Conservation (phyloP, 1,140 invertebrate species). For the Apis laboriosa region DNA sequence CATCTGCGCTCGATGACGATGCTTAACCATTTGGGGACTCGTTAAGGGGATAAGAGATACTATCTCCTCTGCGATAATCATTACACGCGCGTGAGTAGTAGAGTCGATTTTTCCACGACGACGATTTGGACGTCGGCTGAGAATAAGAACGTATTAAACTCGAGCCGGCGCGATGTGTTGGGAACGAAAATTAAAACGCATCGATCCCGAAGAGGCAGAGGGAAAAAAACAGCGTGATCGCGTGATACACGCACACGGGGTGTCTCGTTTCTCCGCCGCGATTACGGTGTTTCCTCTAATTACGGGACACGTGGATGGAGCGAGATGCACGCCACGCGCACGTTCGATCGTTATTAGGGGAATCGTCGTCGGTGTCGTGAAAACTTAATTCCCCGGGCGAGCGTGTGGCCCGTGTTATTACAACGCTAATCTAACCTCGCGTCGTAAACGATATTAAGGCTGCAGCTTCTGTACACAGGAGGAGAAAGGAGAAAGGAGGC, state of each 20-base stretch:
- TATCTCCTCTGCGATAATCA: no score
- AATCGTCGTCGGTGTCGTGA: slow-evolving; percentile 47
- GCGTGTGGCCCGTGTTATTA: slow-evolving; percentile 56
- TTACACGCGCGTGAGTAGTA: no score
- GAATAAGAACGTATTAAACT: no score
- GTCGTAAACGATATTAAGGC: slow-evolving; percentile 63
- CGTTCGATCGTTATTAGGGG: slow-evolving; percentile 51
- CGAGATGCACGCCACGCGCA: slow-evolving; percentile 17
- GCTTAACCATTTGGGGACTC: neutral
- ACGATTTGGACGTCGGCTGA: no score
- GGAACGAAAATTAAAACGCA: no score
- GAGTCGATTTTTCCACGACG: no score
- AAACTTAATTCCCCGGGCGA: slow-evolving; percentile 36
- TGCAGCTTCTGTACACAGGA: neutral
- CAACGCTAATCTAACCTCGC: slow-evolving; percentile 63
- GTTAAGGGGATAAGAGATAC: neutral
- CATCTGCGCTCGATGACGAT: neutral
- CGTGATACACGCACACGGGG: slow-evolving; percentile 23
- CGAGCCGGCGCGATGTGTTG: no score
- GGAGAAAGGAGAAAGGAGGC: neutral
- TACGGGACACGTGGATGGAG: slow-evolving; percentile 31
- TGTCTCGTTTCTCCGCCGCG: slow-evolving; percentile 28
- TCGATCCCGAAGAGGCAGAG: neutral
- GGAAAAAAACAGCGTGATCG: slow-evolving; percentile 24
- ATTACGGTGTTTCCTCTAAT: slow-evolving; percentile 46